These are phyloP conservation scores for Pitta sordida DNA, from an alignment of 2,113 vertebrate genomes.

Conservation along the genomic window DNA sequence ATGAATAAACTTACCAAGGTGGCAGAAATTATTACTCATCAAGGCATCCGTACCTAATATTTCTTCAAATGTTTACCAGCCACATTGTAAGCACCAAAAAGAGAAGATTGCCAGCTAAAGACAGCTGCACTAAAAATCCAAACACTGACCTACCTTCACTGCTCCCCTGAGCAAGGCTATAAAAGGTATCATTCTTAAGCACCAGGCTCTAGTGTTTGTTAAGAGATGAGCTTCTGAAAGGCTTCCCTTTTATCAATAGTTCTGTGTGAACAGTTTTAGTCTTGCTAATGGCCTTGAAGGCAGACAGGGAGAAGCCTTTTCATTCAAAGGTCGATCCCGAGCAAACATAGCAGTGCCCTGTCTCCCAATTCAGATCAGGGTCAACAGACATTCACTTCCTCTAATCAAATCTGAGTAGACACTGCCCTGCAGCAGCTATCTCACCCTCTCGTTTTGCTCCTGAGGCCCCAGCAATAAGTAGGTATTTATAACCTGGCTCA, in stretches of 20 bases:
- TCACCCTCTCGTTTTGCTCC: not conserved
- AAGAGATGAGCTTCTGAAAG: not conserved
- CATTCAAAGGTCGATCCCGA: not conserved
- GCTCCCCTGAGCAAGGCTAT: rapidly evolving
- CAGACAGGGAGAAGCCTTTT: not conserved
- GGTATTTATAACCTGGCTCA: not conserved
- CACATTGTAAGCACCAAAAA: not conserved
- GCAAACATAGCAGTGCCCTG: not conserved
- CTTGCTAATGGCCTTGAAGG: conserved; percentile 2
- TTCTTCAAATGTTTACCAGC: not conserved
- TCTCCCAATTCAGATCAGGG: not conserved
- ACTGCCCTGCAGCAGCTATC: not conserved
- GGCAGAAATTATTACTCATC: not conserved
- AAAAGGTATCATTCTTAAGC: not conserved
- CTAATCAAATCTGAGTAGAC: not conserved
- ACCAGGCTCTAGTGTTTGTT: not conserved
- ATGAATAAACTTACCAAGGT: not conserved
- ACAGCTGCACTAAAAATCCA: not conserved
- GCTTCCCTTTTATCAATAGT: not conserved
- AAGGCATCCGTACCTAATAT: not conserved
- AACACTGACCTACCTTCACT: not conserved
- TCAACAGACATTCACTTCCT: not conserved
- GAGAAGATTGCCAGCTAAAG: not conserved
- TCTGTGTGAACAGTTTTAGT: not conserved
- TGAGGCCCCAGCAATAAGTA: not conserved